Evolutionary conservation across 2,797 vertebrate species (phyloP).

Genomic region (Malacoraja senta): DNA sequence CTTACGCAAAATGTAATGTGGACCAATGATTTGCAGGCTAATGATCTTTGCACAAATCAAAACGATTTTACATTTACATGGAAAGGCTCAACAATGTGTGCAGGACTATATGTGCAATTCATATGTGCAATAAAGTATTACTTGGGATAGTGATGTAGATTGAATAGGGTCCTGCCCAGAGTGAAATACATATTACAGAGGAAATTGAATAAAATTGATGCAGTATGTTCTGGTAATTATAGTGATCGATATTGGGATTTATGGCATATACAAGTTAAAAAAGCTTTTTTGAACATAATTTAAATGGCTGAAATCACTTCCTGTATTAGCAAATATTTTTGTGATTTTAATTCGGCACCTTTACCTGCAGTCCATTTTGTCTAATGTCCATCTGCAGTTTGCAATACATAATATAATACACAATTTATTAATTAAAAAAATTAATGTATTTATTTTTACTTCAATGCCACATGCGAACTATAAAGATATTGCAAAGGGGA

Average conservation of each 20-base stretch:
- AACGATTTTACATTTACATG: neutral
- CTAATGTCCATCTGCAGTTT: neutral
- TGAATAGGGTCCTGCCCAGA: neutral
- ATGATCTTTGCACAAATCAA: too few species aligned
- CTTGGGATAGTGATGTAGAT: neutral
- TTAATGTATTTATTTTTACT: neutral
- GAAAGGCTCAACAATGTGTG: neutral
- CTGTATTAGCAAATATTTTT: neutral
- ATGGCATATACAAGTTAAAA: neutral
- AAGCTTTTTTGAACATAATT: too few species aligned
- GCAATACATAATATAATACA: neutral
- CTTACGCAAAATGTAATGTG: neutral
- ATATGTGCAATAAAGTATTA: too few species aligned
- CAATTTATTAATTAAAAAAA: neutral
- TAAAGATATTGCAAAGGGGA: neutral
- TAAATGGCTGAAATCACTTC: neutral
- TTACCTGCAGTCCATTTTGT: neutral
- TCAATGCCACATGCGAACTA: neutral
- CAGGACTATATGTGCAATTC: neutral
- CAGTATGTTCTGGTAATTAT: neutral
- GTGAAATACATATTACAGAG: neutral
- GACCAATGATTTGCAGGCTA: neutral
- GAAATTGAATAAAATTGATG: neutral
- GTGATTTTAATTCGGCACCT: neutral
- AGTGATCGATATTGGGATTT: neutral